phyloP scores from a whole-genome alignment of 2,113 vertebrate genomes.

The Carassius carassius region DNA sequence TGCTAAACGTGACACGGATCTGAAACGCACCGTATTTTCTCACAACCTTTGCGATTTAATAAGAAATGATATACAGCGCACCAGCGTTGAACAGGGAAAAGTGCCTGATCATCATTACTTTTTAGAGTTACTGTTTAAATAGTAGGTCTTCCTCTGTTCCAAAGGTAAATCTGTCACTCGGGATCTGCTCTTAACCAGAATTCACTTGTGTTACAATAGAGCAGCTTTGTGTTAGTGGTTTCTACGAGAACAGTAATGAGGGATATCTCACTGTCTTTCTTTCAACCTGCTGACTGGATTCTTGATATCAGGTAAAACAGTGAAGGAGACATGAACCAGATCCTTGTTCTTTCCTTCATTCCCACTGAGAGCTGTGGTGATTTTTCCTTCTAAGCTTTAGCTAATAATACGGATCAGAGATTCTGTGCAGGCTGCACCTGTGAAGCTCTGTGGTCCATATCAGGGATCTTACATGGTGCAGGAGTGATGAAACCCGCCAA shows the following conservation, averaged over 20 bases:
- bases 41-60: no score
- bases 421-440: conserved; percentile 21
- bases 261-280: not conserved
- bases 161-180: not conserved
- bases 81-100: not conserved
- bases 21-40: no score
- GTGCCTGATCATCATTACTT: not conserved
- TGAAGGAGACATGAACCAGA: not conserved
- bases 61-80: no score
- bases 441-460: conserved; percentile 19
- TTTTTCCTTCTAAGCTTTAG: not conserved
- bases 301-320: not conserved
- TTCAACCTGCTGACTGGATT: not conserved
- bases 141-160: not conserved
- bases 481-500: not conserved
- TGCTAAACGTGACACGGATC: no score
- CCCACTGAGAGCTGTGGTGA: not conserved
- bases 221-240: not conserved
- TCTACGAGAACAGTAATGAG: not conserved
- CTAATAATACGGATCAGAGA: conserved; percentile 27
- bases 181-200: not conserved
- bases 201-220: not conserved
- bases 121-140: not conserved
- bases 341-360: conserved; percentile 1
- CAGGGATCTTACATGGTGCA: conserved; percentile 7